A percentile compares a stretch with the other conserved stretches of the same genome.
phyloP scores from a whole-genome alignment of 2,888 invertebrate species.

The Polyommatus iphigenia region DNA sequence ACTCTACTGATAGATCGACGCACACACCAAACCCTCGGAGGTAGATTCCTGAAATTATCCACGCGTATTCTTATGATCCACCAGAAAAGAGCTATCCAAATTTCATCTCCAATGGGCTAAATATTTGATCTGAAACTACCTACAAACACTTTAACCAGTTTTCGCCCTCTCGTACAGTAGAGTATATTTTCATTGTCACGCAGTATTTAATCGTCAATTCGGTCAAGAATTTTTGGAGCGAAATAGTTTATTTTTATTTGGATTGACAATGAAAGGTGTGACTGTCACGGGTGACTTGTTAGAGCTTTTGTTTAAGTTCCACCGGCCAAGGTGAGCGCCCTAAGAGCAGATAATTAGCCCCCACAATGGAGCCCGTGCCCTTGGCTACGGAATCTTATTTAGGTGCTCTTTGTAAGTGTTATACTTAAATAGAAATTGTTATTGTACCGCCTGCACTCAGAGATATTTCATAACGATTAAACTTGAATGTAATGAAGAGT shows the following conservation, averaged over 20 bases:
- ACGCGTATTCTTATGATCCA: no score
- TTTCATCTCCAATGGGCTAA: no score
- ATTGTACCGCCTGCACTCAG: background rate
- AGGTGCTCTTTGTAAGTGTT: background rate
- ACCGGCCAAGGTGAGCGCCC: constrained; percentile 21
- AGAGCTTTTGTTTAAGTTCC: constrained; percentile 1
- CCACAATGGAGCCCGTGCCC: constrained; percentile 25
- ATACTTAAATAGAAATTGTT: background rate
- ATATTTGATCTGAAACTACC: no score
- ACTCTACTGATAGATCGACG: no score
- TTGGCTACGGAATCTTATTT: constrained; percentile 6
- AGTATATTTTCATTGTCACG: background rate
- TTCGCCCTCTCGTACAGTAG: no score
- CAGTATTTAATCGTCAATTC: background rate
- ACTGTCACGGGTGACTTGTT: constrained; percentile 23
- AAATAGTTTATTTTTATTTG: background rate
- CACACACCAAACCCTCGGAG: no score
- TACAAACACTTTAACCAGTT: no score
- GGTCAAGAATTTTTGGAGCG: background rate
- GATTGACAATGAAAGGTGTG: background rate
- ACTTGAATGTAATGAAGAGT: no score
- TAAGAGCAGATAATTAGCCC: constrained; percentile 30
- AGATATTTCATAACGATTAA: no score
- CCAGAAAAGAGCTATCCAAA: no score
- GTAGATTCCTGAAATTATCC: no score